These are phyloP conservation scores for Cryptocheilus praepositus DNA, from an alignment of 2,888 invertebrate species.

Conservation along the genomic window DNA sequence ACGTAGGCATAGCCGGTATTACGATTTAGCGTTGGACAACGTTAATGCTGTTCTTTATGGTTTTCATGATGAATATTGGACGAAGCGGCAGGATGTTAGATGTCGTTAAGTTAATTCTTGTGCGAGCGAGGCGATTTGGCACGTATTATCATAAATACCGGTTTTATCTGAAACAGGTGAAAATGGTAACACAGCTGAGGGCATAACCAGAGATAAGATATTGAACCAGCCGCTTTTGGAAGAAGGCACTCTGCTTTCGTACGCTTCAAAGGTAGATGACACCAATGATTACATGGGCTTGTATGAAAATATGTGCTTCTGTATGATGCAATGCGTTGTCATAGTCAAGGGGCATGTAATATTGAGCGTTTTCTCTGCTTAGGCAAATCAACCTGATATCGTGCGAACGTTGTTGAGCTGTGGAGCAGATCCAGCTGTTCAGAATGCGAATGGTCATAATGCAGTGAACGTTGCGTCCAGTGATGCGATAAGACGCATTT, in stretches of 20 bases:
- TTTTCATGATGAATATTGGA: no score
- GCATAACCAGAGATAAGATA: conserved; percentile 74
- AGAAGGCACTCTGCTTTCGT: conserved; percentile 77
- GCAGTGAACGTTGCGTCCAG: conserved; percentile 76
- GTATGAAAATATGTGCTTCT: not conserved
- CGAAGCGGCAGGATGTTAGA: no score
- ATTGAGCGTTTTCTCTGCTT: conserved; percentile 13
- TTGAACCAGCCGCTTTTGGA: conserved; percentile 75
- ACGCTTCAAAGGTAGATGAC: conserved; percentile 76
- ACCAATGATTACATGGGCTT: no score
- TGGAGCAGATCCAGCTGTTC: conserved; percentile 79
- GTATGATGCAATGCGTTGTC: not conserved
- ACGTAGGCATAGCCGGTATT: not conserved
- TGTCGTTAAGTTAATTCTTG: not conserved
- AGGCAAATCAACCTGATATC: conserved; percentile 78
- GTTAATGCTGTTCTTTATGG: no score
- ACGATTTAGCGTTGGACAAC: not conserved
- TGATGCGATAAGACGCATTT: conserved; percentile 77
- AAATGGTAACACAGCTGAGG: conserved; percentile 67
- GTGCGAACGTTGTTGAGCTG: conserved; percentile 78
- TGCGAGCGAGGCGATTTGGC: no score
- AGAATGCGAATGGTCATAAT: conserved; percentile 77
- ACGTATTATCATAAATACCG: no score
- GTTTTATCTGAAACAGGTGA: conserved; percentile 63
- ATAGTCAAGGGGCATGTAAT: not conserved